These are phyloP conservation scores for Eucriotettix oculatus DNA, from an alignment of 2,888 invertebrate genomes.

Conservation along the genomic window DNA sequence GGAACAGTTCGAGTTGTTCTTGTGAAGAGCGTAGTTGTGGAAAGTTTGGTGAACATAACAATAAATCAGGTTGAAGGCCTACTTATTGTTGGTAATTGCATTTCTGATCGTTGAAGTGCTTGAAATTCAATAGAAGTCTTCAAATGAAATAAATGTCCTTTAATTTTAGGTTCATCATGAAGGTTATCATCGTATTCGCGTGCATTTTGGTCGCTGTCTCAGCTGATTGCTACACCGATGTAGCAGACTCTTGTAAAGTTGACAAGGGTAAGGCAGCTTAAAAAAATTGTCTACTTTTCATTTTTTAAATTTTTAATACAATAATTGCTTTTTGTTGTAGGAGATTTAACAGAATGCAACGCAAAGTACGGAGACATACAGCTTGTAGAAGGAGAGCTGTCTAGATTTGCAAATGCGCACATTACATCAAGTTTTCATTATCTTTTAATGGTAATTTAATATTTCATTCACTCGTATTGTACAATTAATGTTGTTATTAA, in stretches of 20 bases:
- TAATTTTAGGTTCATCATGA: slow-evolving; percentile 30
- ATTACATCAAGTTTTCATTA: slow-evolving; percentile 59
- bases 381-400: not conserved
- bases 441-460: slow-evolving; percentile 35
- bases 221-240: slow-evolving; percentile 44
- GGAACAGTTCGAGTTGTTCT: too few species aligned
- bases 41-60: slow-evolving; percentile 9
- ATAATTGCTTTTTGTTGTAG: not conserved
- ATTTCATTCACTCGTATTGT: not conserved
- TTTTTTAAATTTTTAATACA: not conserved
- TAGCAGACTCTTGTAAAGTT: slow-evolving; percentile 31
- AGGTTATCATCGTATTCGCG: slow-evolving; percentile 33
- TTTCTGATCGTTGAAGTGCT: not conserved
- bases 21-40: not conserved
- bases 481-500: not conserved
- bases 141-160: not conserved
- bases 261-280: not conserved
- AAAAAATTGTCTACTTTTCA: not conserved
- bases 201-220: slow-evolving; percentile 31
- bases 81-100: slow-evolving; percentile 14
- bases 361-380: slow-evolving; percentile 38
- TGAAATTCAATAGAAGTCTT: not conserved
- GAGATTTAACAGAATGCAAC: slow-evolving; percentile 31
- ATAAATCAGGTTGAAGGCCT: slow-evolving; percentile 14
- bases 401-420: slow-evolving; percentile 42